Percentiles rank a stretch among this genome's conserved stretches.
These are phyloP conservation scores for Trichosurus vulpecula DNA, from an alignment of 2,797 vertebrate species.

Conservation along the genomic window DNA sequence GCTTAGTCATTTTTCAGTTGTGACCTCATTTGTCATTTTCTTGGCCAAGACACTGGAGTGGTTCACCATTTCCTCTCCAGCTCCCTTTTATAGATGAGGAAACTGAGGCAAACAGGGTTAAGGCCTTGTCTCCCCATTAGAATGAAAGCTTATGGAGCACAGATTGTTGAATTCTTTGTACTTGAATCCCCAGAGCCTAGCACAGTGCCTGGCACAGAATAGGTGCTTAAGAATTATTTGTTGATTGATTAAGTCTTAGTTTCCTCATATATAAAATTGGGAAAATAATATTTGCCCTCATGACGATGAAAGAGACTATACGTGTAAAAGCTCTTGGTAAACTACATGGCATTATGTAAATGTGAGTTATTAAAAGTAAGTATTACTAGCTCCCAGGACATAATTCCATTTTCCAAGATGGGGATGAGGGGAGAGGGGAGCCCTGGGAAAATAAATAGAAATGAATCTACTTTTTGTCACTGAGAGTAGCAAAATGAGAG, in stretches of 20 bases:
- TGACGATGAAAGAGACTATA: conserved; percentile 25
- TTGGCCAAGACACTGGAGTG: background rate
- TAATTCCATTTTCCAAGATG: conserved; percentile 40
- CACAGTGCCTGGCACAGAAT: conserved; percentile 7
- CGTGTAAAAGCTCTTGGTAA: background rate
- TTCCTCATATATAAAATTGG: conserved; percentile 22
- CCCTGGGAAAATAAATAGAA: conserved; percentile 22
- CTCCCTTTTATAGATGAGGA: background rate
- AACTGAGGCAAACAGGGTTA: background rate
- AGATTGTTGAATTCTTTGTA: background rate
- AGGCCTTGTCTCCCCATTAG: background rate
- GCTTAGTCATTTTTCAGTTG: background rate
- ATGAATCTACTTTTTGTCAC: background rate
- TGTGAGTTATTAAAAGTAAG: conserved; percentile 2
- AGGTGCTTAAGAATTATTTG: conserved; percentile 17
- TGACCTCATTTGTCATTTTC: background rate
- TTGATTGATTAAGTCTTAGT: conserved; percentile 12
- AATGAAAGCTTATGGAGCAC: background rate
- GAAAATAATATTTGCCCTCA: conserved; percentile 24
- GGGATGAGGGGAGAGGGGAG: conserved; percentile 26
- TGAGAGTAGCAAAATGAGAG: background rate
- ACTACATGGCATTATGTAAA: conserved; percentile 14
- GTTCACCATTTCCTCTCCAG: background rate
- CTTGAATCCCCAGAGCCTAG: background rate
- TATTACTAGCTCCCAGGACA: background rate